A percentile compares a stretch with the other conserved stretches of the same genome.
phyloP scores from a whole-genome alignment of 37 sponge, comb jelly and placozoan genomes.

The Crambe crambe region DNA sequence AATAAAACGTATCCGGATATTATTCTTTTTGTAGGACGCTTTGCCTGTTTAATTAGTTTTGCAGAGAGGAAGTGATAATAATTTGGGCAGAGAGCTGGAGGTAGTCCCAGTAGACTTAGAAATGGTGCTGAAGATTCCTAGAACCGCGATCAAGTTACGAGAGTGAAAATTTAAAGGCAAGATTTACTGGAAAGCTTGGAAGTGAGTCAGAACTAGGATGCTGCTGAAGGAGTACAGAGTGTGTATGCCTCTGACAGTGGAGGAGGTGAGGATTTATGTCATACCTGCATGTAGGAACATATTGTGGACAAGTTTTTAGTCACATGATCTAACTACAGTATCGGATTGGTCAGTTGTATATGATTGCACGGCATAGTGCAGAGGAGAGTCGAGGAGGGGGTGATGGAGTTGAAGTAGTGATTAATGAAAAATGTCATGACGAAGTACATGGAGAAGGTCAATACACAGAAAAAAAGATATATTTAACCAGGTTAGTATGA shows the following conservation, averaged over 20 bases:
- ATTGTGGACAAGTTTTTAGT: neutral
- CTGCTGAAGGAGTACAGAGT: constrained; percentile 80
- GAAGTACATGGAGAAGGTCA: constrained; percentile 68
- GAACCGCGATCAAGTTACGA: too few relatives aligned
- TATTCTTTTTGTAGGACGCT: too few relatives aligned
- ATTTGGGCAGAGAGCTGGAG: too few relatives aligned
- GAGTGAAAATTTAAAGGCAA: too few relatives aligned
- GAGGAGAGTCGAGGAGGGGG: constrained; percentile 65
- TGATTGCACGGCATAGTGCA: constrained; percentile 79
- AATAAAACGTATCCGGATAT: too few relatives aligned
- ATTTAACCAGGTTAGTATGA: constrained; percentile 68
- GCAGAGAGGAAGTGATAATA: too few relatives aligned
- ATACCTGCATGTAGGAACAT: too few relatives aligned
- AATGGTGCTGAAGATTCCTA: too few relatives aligned
- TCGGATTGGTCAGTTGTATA: constrained; percentile 81
- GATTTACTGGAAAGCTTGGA: too few relatives aligned
- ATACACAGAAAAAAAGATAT: constrained; percentile 81
- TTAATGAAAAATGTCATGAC: constrained; percentile 68
- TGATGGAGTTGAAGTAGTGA: constrained; percentile 79
- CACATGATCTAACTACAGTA: constrained; percentile 35
- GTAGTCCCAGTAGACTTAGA: too few relatives aligned
- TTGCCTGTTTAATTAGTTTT: too few relatives aligned
- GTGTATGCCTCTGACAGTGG: constrained; percentile 82
- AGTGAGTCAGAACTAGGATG: constrained; percentile 45
- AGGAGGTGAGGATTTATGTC: constrained; percentile 50